Evolutionary conservation across 1,140 invertebrate genomes (phyloP).

Genomic region (Cepaea nemoralis): DNA sequence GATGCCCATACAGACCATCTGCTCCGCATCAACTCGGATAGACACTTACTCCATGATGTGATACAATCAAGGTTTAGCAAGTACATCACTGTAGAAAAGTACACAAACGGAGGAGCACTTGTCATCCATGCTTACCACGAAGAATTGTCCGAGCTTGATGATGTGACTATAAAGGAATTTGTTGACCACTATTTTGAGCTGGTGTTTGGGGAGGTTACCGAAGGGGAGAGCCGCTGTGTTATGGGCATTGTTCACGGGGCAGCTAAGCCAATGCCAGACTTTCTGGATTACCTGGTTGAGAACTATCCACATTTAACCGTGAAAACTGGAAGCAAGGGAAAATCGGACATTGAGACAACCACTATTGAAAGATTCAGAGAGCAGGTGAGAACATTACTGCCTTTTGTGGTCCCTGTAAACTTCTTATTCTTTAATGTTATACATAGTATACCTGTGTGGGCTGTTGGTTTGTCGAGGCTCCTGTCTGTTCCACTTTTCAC

Average conservation of each 20-base stretch:
- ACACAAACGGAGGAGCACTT: constrained; percentile 95
- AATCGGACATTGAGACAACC: constrained; percentile 94
- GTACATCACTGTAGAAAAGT: constrained; percentile 88
- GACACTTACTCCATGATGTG: neutral
- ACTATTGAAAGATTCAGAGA: constrained; percentile 90
- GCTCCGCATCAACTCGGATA: neutral
- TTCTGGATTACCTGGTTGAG: constrained; percentile 90
- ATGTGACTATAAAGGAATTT: constrained; percentile 84
- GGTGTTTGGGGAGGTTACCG: constrained; percentile 66
- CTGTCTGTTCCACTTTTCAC: no score
- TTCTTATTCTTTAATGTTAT: no score
- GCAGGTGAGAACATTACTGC: constrained; percentile 82
- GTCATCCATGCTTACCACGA: constrained; percentile 93
- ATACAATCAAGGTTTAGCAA: constrained; percentile 58
- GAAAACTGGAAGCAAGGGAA: constrained; percentile 89
- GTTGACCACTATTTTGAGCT: constrained; percentile 91
- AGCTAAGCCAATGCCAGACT: constrained; percentile 89
- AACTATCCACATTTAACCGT: constrained; percentile 88
- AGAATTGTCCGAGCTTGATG: constrained; percentile 84
- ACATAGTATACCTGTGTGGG: no score
- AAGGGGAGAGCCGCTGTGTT: constrained; percentile 79
- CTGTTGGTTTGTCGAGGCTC: no score
- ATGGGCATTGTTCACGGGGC: constrained; percentile 97
- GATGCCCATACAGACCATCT: neutral
- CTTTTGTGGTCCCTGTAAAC: no score